A percentile compares a stretch with the other conserved stretches of the same genome.
Evolutionary conservation across 2,888 invertebrate species (phyloP).

Genomic region (Cabera pusaria): DNA sequence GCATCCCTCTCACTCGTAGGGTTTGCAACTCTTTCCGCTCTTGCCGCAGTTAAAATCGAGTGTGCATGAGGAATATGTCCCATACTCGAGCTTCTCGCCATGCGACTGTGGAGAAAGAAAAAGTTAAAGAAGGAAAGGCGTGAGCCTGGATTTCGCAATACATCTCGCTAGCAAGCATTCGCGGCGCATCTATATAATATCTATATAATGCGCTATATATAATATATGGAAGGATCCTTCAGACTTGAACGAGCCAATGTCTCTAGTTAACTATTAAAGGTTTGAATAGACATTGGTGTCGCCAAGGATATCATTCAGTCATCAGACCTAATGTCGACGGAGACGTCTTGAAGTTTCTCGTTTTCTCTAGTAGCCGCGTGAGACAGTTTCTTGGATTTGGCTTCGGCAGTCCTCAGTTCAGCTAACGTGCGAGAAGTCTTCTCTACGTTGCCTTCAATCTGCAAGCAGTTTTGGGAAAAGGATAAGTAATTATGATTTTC

Average conservation of each 20-base stretch:
- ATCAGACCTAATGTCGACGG: conserved; percentile 72
- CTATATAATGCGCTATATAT: no score
- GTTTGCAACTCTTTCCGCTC: conserved; percentile 59
- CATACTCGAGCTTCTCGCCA: conserved; percentile 81
- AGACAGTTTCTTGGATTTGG: conserved; percentile 94
- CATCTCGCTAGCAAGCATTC: conserved; percentile 45
- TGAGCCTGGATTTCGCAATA: conserved; percentile 44
- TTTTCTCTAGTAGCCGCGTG: conserved; percentile 94
- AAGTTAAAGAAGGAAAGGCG: no score
- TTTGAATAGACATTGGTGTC: conserved; percentile 21
- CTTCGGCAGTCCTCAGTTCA: conserved; percentile 94
- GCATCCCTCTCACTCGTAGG: conserved; percentile 84
- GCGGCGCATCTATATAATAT: no score
- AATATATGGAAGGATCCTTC: conserved; percentile 76
- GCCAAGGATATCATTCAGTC: conserved; percentile 29
- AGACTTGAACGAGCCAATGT: conserved; percentile 38
- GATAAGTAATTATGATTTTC: no score
- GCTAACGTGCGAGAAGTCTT: conserved; percentile 91
- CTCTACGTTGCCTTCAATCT: conserved; percentile 91
- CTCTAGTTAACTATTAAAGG: conserved; percentile 8
- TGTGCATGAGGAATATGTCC: conserved; percentile 82
- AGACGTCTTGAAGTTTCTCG: conserved; percentile 94
- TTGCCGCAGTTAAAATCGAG: conserved; percentile 70
- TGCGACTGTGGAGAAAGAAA: conserved; percentile 52
- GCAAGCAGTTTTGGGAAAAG: no score